Evolutionary conservation across 2,888 invertebrate genomes (phyloP).

Genomic region (Euplagia quadripunctaria): DNA sequence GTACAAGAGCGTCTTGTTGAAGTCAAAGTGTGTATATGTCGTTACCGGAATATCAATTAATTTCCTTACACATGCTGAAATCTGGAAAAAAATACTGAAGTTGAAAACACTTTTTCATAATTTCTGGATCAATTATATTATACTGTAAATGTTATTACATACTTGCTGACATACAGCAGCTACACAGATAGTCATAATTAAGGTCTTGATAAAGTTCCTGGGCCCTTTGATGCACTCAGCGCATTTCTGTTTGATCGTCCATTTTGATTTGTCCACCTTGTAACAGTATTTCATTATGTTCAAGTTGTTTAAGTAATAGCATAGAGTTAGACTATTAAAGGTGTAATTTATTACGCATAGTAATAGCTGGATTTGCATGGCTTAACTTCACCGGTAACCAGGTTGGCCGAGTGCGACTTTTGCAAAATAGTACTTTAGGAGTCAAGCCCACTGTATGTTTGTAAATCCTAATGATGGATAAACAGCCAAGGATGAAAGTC

Average conservation of each 20-base stretch:
- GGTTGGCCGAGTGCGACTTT: no score
- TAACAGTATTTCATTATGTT: not conserved
- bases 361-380: no score
- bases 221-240: conserved; percentile 82
- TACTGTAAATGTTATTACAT: conserved; percentile 31
- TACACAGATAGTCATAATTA: conserved; percentile 86
- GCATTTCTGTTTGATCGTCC: conserved; percentile 68
- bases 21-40: conserved; percentile 89
- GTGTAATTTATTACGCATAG: no score
- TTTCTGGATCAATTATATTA: not conserved
- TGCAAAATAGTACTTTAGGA: no score
- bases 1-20: conserved; percentile 89
- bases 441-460: no score
- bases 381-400: no score
- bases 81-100: conserved; percentile 67
- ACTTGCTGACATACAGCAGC: conserved; percentile 88
- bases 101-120: no score
- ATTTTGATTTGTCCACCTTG: conserved; percentile 51
- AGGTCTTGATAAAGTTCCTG: conserved; percentile 84
- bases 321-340: not conserved
- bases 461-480: not conserved
- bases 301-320: not conserved
- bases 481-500: no score
- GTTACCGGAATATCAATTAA: conserved; percentile 89
- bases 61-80: conserved; percentile 88